These are phyloP conservation scores for Alligator sinensis DNA, from an alignment of 2,113 vertebrate genomes.

Conservation along the genomic window DNA sequence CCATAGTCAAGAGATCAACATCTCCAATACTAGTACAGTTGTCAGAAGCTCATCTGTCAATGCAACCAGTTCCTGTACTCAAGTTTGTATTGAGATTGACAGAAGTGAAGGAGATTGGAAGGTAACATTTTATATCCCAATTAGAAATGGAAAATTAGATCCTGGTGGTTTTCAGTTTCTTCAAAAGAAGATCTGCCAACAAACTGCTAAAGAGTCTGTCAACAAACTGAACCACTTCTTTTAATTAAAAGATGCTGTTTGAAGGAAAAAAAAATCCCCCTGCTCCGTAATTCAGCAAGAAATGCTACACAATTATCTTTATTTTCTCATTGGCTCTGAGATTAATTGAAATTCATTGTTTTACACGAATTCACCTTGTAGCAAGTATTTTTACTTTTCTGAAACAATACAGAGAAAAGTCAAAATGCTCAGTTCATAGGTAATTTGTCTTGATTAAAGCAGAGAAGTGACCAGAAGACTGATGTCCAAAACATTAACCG, in stretches of 20 bases:
- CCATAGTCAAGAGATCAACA: neutral
- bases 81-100: neutral
- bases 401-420: slow-evolving; percentile 64
- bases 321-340: slow-evolving; percentile 71
- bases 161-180: neutral
- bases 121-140: too few relatives aligned
- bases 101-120: neutral
- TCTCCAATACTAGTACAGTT: neutral
- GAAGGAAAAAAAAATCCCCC: neutral
- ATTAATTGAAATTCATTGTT: slow-evolving; percentile 52
- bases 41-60: neutral
- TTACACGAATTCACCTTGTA: slow-evolving; percentile 39
- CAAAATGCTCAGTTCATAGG: slow-evolving; percentile 50
- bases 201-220: neutral
- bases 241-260: slow-evolving; percentile 55
- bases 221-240: neutral
- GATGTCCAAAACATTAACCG: slow-evolving; percentile 54
- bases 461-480: slow-evolving; percentile 29
- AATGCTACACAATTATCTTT: slow-evolving; percentile 70
- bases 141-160: neutral
- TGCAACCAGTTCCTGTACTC: neutral
- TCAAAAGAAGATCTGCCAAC: neutral
- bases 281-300: slow-evolving; percentile 50
- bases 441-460: slow-evolving; percentile 57
- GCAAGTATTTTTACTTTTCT: slow-evolving; percentile 68